phyloP scores from a whole-genome alignment of 2,113 vertebrate species.

The Lanius ludovicianus region DNA sequence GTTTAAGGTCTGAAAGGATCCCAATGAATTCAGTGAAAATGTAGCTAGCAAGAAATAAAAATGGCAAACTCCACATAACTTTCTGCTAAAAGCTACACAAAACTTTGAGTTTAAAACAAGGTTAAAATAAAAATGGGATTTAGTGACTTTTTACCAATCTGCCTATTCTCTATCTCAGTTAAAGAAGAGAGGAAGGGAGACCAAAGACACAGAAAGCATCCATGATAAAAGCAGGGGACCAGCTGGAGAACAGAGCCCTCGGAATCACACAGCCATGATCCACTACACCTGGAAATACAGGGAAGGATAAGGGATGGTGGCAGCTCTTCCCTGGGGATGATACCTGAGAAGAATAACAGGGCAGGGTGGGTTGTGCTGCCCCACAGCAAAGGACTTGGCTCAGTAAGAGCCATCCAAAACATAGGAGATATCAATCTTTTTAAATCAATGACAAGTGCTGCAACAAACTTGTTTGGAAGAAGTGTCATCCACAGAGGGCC shows the following conservation, averaged over 20 bases:
- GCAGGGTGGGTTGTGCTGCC: neutral
- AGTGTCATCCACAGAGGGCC: neutral
- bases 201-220: neutral
- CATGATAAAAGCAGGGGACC: neutral
- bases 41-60: neutral
- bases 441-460: neutral
- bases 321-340: too few relatives aligned
- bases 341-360: neutral
- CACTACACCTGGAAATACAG: neutral
- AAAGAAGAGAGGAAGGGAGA: neutral
- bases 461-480: neutral
- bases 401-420: neutral
- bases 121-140: neutral
- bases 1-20: neutral
- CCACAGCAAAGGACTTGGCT: neutral
- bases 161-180: neutral
- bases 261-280: neutral
- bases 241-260: neutral
- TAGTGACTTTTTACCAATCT: neutral
- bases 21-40: neutral
- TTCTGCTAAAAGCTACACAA: neutral
- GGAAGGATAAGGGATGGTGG: neutral
- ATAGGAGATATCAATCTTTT: accelerated
- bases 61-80: neutral
- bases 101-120: neutral